Conservation (phyloP, 1,140 invertebrate genomes). For the Acromyrmex echinatior region DNA sequence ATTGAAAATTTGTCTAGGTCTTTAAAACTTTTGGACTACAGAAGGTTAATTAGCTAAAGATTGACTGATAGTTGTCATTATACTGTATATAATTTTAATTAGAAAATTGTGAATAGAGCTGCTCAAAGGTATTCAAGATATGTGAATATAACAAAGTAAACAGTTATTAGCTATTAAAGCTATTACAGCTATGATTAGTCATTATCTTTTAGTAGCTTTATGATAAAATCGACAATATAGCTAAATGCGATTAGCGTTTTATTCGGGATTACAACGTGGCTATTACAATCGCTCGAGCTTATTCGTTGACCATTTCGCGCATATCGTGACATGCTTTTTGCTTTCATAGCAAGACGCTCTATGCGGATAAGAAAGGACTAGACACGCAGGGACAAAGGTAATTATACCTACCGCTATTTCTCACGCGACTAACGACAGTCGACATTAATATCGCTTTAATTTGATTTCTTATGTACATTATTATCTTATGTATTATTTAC, state of each 20-base stretch:
- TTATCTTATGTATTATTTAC: too few species aligned
- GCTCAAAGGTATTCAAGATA: neutral
- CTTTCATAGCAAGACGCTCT: constrained; percentile 44
- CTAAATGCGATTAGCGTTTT: constrained; percentile 15
- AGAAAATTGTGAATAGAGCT: neutral
- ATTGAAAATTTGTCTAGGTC: too few species aligned
- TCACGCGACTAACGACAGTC: constrained; percentile 62
- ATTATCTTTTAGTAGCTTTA: neutral
- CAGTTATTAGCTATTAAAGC: constrained; percentile 4
- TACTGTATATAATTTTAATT: neutral
- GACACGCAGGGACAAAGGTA: constrained; percentile 54
- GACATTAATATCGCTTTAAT: constrained; percentile 59
- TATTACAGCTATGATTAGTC: neutral
- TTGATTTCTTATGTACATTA: too few species aligned
- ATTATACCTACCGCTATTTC: constrained; percentile 54
- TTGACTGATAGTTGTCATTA: neutral
- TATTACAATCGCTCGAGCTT: constrained; percentile 35
- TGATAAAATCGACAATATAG: neutral
- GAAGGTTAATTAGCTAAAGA: neutral
- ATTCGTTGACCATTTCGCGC: neutral
- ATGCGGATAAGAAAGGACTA: constrained; percentile 55
- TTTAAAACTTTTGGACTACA: too few species aligned
- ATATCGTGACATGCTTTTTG: constrained; percentile 35
- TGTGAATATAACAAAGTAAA: neutral
- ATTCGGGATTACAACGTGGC: constrained; percentile 8